Conservation (phyloP, 2,797 vertebrate species). For the Amblyraja radiata region DNA sequence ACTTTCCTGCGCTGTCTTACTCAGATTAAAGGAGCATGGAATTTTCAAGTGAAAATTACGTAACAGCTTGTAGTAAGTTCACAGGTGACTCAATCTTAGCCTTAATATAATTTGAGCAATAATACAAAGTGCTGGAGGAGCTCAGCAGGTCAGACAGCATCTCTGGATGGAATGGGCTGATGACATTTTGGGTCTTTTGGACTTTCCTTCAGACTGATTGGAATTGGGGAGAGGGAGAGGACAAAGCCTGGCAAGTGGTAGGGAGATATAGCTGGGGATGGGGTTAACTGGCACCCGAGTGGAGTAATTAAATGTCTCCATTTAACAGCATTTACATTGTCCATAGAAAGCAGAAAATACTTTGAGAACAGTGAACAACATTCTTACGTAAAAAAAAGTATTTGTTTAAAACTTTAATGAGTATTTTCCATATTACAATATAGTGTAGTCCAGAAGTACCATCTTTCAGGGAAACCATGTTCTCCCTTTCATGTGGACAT, state of each 20-base stretch:
- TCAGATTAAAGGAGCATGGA: background rate
- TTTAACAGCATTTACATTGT: background rate
- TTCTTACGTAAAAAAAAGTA: background rate
- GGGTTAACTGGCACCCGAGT: no score
- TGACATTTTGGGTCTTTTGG: no score
- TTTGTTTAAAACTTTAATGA: background rate
- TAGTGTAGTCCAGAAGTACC: background rate
- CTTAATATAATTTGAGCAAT: no score
- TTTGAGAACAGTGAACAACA: background rate
- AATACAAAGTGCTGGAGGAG: no score
- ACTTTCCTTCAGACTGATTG: no score
- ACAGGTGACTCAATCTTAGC: no score
- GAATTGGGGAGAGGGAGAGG: no score
- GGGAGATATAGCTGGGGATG: no score
- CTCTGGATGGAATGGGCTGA: no score
- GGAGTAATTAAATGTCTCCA: background rate
- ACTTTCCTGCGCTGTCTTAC: background rate
- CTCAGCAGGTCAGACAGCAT: no score
- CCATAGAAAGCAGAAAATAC: background rate
- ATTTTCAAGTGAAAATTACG: background rate
- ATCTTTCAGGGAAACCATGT: background rate
- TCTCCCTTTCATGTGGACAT: background rate
- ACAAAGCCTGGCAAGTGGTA: no score
- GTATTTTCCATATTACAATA: background rate
- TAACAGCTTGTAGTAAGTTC: no score